These are phyloP conservation scores for Pantelozetes paolii DNA, from an alignment of 2,888 invertebrate species.

Conservation along the genomic window DNA sequence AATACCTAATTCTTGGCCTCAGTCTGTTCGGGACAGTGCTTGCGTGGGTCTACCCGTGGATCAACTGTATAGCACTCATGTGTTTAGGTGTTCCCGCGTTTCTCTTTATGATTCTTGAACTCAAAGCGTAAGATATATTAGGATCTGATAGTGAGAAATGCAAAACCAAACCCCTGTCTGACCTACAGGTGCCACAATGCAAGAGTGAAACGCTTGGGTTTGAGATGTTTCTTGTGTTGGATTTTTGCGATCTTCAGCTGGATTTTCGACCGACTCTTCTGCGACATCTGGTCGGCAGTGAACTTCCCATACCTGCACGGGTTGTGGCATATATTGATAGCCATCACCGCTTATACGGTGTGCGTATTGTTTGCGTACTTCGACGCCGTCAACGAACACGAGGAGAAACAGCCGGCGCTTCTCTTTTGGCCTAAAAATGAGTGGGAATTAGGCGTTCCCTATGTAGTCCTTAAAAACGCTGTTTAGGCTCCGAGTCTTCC, in stretches of 20 bases:
- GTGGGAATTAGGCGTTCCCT: conserved; percentile 72
- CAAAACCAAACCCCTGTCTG: background rate
- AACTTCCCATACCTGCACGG: conserved; percentile 78
- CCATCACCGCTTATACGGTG: conserved; percentile 70
- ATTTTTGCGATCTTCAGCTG: conserved; percentile 69
- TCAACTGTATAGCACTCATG: conserved; percentile 78
- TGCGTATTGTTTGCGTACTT: conserved; percentile 74
- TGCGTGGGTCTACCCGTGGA: conserved; percentile 69
- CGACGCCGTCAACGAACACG: conserved; percentile 66
- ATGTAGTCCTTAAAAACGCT: conserved; percentile 56
- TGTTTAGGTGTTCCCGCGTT: conserved; percentile 66
- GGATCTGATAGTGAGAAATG: too few relatives aligned
- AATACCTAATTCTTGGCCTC: conserved; percentile 60
- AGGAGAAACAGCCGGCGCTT: conserved; percentile 65
- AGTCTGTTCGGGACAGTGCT: conserved; percentile 65
- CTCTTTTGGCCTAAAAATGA: conserved; percentile 65
- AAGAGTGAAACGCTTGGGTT: conserved; percentile 66
- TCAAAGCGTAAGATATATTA: conserved; percentile 60
- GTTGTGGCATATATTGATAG: conserved; percentile 75
- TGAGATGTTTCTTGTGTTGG: conserved; percentile 66
- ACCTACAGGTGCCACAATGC: conserved; percentile 56
- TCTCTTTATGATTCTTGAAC: conserved; percentile 63
- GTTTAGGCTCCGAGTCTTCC: conserved; percentile 20
- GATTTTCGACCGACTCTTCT: conserved; percentile 72
- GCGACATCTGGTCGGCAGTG: conserved; percentile 70